phyloP scores from a whole-genome alignment of 2,888 invertebrate genomes.

The Drosophila mercatorum region DNA sequence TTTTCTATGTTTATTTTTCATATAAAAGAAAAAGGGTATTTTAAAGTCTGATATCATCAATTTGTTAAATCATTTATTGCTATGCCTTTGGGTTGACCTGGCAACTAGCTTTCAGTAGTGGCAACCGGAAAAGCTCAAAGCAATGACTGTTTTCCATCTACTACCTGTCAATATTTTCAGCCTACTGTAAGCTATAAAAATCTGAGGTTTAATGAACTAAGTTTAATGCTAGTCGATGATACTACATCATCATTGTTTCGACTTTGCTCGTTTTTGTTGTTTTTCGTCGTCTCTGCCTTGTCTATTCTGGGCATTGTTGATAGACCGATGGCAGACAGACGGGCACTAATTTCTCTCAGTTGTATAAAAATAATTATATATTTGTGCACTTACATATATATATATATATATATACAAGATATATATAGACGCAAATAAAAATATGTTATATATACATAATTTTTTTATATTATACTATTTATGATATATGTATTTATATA shows the following conservation, averaged over 20 bases:
- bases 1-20: too few relatives aligned
- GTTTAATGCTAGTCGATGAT: background rate
- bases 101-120: background rate
- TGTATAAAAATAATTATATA: constrained; percentile 15
- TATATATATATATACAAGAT: background rate
- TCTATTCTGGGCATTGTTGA: constrained; percentile 40
- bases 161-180: background rate
- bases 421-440: background rate
- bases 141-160: background rate
- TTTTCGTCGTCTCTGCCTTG: constrained; percentile 19
- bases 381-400: background rate
- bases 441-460: background rate
- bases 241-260: constrained; percentile 13
- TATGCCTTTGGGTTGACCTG: background rate
- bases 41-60: too few relatives aligned
- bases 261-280: constrained; percentile 1
- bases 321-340: constrained; percentile 23
- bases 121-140: background rate
- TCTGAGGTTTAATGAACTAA: constrained; percentile 1
- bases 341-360: constrained; percentile 4
- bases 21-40: too few relatives aligned
- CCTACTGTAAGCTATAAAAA: background rate
- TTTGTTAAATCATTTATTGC: too few relatives aligned
- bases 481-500: background rate
- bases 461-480: too few relatives aligned